Percentiles rank a stretch among this genome's conserved stretches.
Evolutionary conservation across 1,140 invertebrate species (phyloP).

Genomic region (Pseudachorutes palmiensis): DNA sequence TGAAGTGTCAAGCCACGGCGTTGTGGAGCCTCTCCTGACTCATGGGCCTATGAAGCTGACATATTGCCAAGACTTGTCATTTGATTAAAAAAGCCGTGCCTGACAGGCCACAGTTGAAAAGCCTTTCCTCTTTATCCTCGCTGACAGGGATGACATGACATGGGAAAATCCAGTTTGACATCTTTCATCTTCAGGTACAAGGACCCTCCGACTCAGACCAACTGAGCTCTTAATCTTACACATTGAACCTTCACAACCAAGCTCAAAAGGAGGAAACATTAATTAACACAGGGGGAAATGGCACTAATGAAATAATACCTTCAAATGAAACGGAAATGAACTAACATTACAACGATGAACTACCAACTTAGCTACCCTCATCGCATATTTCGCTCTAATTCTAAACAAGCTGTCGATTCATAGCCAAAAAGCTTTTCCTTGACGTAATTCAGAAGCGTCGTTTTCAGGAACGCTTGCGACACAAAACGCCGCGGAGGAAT

Average conservation of each 20-base stretch:
- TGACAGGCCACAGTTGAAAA: conserved; percentile 4
- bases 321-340: neutral
- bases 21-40: too few relatives aligned
- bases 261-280: neutral
- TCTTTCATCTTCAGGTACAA: conserved; percentile 12
- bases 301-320: neutral
- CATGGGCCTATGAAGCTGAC: neutral
- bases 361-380: neutral
- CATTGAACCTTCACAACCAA: neutral
- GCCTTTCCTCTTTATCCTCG: conserved; percentile 1
- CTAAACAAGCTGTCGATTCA: too few relatives aligned
- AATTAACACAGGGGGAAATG: neutral
- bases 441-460: too few relatives aligned
- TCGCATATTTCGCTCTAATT: too few relatives aligned
- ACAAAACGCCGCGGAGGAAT: too few relatives aligned
- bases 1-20: neutral
- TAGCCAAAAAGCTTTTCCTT: too few relatives aligned
- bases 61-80: conserved; percentile 9
- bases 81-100: conserved; percentile 5
- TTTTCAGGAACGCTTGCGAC: too few relatives aligned
- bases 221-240: conserved; percentile 1
- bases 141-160: conserved; percentile 9
- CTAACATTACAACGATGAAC: neutral
- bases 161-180: conserved; percentile 13
- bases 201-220: neutral